Evolutionary conservation across 2,797 vertebrate species (phyloP).

Genomic region (Squalus acanthias): DNA sequence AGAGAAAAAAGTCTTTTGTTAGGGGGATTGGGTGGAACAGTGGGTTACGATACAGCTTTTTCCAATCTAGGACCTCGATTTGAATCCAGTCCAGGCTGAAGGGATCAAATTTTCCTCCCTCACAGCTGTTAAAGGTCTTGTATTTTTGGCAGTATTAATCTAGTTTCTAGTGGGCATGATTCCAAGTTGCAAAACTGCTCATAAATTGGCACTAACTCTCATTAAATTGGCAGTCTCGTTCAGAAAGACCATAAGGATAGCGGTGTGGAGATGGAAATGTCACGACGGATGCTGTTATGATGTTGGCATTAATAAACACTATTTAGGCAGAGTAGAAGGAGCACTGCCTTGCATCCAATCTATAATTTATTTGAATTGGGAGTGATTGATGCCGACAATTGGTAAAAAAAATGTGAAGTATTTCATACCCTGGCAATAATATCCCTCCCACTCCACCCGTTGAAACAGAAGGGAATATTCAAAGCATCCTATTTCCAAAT

Average conservation of each 20-base stretch:
- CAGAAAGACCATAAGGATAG: background rate
- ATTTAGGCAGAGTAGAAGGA: background rate
- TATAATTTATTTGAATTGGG: background rate
- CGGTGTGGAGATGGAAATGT: background rate
- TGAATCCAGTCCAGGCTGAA: background rate
- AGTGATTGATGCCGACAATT: background rate
- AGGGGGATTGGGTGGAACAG: background rate
- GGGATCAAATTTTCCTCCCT: background rate
- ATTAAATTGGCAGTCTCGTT: background rate
- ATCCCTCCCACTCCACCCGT: background rate
- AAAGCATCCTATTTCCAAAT: background rate
- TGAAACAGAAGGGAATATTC: background rate
- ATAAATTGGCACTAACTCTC: background rate
- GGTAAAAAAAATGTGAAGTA: background rate
- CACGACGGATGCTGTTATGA: background rate
- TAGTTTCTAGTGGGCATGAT: conserved; percentile 16
- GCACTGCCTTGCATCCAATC: background rate
- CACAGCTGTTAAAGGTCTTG: background rate
- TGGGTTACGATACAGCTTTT: background rate
- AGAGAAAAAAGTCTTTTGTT: background rate
- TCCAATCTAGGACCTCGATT: background rate
- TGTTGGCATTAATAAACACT: conserved; percentile 1
- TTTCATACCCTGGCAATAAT: background rate
- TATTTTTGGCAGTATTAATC: conserved; percentile 8
- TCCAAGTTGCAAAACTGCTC: background rate